Evolutionary conservation across 2,113 vertebrate genomes (phyloP), one percentile per base, ranked within the genome.

Genomic region (Heteronetta atricapilla): DNA sequence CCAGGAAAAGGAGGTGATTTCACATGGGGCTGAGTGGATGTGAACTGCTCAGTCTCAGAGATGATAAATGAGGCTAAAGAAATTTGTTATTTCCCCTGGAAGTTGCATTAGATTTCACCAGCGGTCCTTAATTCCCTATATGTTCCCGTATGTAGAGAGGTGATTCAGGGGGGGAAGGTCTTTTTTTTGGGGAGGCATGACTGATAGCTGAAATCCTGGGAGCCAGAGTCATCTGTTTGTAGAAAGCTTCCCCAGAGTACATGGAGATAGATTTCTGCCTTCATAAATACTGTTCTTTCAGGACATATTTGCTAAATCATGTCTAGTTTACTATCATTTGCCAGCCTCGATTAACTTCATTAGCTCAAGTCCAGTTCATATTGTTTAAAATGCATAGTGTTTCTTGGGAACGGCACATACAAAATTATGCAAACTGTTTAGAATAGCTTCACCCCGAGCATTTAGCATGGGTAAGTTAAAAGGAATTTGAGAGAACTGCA

Each of bases 241-340:
- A 88, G 53, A 95, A 93, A 78, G 6, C 34, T 60, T 82, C 56
- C 25, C 46, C 56, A 46, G 34, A 74, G 64, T 40, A 60, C 44
- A 19, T 1, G 5, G 38, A 91, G 38, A 38, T 83, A 95, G 58
- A 94, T 93, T 82, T 95, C 87, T 83, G 83, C 68, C 67, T 59
- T 81, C 73, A 72, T 86, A 91, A 95, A 94, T 94, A 89, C 91
- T 93, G 82, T 96, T 82, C 77, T 97, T 98, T 83, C 76, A 93
- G 59, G 77, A 88, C 48, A 25, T 69, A 87, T 86, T 94, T 96
- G 50, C 85, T 89, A 91, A 86, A 91, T 95, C 80, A 53, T 53
- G 60, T 94, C 80, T 91, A 94, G 73, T 63, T 87, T 84, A 67
- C 84, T 91, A 83, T 91, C 89, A 87, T 95, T 97, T 97, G 78